phyloP scores from a whole-genome alignment of 2,113 vertebrate species.

The Gasterosteus aculeatus region DNA sequence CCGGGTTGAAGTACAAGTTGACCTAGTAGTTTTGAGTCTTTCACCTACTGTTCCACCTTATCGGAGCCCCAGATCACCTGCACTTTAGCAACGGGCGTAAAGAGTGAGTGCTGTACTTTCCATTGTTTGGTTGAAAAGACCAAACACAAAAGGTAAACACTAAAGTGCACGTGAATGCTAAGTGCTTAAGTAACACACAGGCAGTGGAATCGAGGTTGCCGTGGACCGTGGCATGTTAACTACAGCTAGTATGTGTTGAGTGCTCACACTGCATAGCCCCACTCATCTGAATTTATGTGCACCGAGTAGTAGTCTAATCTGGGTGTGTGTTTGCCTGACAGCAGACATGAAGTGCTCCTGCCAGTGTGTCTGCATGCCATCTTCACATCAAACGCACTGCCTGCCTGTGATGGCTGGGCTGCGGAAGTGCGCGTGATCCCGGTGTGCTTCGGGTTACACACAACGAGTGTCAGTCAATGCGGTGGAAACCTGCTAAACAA shows the following conservation, averaged over 20 bases:
- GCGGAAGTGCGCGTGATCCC: conserved; percentile 5
- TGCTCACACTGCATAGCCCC: conserved; percentile 28
- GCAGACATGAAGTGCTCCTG: conserved; percentile 44
- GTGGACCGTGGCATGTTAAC: conserved; percentile 36
- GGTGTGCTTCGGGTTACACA: conserved; percentile 60
- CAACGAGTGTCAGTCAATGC: conserved; percentile 27
- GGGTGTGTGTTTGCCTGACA: conserved; percentile 21
- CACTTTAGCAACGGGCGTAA: neutral
- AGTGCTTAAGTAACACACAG: conserved; percentile 2
- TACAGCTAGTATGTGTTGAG: conserved; percentile 40
- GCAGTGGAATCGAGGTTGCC: conserved; percentile 12
- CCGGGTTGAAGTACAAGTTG: conserved; percentile 22
- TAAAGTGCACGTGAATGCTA: neutral
- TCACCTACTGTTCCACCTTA: conserved; percentile 13
- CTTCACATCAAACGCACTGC: conserved; percentile 8
- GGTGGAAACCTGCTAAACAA: conserved; percentile 74
- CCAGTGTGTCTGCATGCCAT: conserved; percentile 30
- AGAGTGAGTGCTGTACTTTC: neutral
- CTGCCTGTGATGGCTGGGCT: neutral
- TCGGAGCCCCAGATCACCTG: neutral
- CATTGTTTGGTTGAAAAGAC: neutral
- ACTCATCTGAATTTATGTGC: conserved; percentile 45
- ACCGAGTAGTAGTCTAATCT: conserved; percentile 20
- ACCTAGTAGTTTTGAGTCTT: conserved; percentile 20
- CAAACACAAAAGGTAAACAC: neutral